Conservation (phyloP, 2,113 vertebrate species). For the Sphyrna mokarran region DNA sequence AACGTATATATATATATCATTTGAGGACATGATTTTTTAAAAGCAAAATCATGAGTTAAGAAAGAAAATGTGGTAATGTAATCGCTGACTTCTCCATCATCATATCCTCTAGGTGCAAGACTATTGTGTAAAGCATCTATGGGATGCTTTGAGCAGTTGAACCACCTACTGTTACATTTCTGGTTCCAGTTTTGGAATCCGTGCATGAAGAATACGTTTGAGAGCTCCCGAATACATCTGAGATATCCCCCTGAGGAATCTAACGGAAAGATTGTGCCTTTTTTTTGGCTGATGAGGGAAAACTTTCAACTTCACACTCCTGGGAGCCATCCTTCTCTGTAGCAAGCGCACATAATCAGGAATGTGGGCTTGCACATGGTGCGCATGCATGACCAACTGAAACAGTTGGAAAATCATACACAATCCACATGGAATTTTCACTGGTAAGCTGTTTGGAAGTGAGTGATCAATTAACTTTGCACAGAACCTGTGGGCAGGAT, state of each 20-base stretch:
- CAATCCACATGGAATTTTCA: too few relatives aligned
- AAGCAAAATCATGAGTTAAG: too few relatives aligned
- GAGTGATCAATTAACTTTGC: too few relatives aligned
- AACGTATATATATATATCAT: too few relatives aligned
- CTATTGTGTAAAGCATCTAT: not conserved
- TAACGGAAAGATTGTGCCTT: not conserved
- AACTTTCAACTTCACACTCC: not conserved
- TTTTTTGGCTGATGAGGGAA: not conserved
- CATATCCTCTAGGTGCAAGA: not conserved
- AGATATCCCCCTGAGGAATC: not conserved
- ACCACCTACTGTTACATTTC: not conserved
- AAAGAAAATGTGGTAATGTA: not conserved
- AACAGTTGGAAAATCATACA: too few relatives aligned
- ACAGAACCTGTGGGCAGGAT: too few relatives aligned
- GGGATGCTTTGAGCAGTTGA: not conserved
- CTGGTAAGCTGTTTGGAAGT: too few relatives aligned
- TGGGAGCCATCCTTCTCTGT: not conserved
- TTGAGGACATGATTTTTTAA: too few relatives aligned
- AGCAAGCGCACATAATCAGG: not conserved
- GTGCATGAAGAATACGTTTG: not conserved
- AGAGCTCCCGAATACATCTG: not conserved
- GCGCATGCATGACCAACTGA: too few relatives aligned
- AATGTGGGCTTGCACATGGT: too few relatives aligned
- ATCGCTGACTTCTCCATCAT: not conserved
- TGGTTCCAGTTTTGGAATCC: not conserved